Evolutionary conservation across 2,888 invertebrate species (phyloP).

Genomic region (Drosophila aldrichi): DNA sequence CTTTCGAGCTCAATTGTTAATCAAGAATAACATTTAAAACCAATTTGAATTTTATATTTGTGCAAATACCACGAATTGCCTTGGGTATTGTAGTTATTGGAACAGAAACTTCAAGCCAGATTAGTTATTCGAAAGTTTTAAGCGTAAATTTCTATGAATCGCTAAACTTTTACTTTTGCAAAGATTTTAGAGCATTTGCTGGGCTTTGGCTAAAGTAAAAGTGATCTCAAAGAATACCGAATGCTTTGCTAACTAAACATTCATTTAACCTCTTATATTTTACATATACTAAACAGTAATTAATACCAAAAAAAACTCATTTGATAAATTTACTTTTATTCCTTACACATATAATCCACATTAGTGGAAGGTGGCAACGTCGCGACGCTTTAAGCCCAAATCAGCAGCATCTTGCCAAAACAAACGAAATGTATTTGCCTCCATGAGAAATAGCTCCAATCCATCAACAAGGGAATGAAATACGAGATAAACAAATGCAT

Average conservation of each 20-base stretch:
- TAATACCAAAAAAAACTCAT: too few species aligned
- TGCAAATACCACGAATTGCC: neutral
- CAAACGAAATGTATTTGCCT: neutral
- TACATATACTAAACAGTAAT: too few species aligned
- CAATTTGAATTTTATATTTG: neutral
- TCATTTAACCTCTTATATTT: neutral
- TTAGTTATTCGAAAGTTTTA: neutral
- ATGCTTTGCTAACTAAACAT: too few species aligned
- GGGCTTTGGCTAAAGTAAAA: neutral
- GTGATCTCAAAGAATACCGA: neutral
- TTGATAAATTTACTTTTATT: neutral
- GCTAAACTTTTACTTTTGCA: neutral
- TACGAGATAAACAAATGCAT: conserved; percentile 9
- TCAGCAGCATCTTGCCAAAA: neutral
- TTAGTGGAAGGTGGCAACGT: neutral
- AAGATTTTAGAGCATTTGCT: neutral
- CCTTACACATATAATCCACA: neutral
- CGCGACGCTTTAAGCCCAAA: neutral
- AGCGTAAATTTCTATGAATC: neutral
- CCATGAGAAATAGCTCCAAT: conserved; percentile 1
- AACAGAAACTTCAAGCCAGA: neutral
- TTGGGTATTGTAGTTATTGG: neutral
- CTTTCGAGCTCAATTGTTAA: conserved; percentile 1
- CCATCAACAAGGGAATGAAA: conserved; percentile 11
- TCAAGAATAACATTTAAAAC: neutral